Evolutionary conservation across 2,797 vertebrate species (phyloP).

Genomic region (Mionectes olivaceus): DNA sequence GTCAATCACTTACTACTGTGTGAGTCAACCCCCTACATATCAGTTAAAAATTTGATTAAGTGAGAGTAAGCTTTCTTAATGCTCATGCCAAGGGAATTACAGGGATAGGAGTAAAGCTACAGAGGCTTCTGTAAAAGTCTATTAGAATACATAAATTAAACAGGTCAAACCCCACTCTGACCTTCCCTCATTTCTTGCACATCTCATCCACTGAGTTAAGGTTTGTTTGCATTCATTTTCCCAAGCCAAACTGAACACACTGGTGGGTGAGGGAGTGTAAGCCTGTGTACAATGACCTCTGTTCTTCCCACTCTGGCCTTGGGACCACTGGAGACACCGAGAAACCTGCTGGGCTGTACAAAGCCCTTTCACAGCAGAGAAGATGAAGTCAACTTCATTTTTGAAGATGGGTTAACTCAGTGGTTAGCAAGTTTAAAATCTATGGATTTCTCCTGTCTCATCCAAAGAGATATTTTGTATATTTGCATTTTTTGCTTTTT

Average conservation of each 20-base stretch:
- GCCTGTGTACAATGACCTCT: accelerated
- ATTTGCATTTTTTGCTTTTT: not conserved
- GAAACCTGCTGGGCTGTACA: not conserved
- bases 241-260: accelerated
- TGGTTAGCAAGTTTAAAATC: not conserved
- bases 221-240: not conserved
- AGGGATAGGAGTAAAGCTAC: not conserved
- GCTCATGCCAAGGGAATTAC: not conserved
- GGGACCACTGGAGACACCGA: not conserved
- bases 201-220: not conserved
- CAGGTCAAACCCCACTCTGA: not conserved
- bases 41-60: not conserved
- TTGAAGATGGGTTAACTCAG: not conserved
- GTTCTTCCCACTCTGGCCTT: not conserved
- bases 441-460: not conserved
- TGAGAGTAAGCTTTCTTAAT: not conserved
- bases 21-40: not conserved
- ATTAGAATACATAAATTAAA: not conserved
- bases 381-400: not conserved
- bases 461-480: too few species aligned
- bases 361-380: not conserved
- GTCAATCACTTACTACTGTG: not conserved
- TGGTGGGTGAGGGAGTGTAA: accelerated
- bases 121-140: not conserved
- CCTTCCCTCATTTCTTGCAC: not conserved